phyloP scores from a whole-genome alignment of 2,888 invertebrate species.

The Ptychoptera contaminata region DNA sequence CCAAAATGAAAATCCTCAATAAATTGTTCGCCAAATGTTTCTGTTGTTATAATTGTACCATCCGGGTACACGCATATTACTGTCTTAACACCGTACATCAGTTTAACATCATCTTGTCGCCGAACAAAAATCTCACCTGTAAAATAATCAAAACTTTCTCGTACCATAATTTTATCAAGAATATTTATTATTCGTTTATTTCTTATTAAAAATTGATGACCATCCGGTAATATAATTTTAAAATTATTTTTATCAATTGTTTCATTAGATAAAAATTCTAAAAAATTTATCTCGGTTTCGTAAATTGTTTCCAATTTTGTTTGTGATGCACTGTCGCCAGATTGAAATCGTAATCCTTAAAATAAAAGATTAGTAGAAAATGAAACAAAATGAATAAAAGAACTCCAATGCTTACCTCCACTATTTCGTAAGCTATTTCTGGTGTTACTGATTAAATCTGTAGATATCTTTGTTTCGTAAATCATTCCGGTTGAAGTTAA shows the following conservation, averaged over 20 bases:
- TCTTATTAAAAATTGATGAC: constrained; percentile 2
- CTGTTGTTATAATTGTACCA: constrained; percentile 8
- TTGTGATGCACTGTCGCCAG: no score
- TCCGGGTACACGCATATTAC: constrained; percentile 7
- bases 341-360: no score
- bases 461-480: neutral
- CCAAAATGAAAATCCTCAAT: no score
- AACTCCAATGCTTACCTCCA: no score
- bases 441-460: no score
- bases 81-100: neutral
- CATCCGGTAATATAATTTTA: constrained; percentile 2
- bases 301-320: no score
- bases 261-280: no score
- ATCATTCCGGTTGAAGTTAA: constrained; percentile 4
- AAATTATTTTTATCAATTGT: neutral
- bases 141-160: neutral
- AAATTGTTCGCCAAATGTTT: neutral
- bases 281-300: no score
- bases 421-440: no score
- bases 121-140: neutral
- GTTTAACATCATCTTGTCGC: constrained; percentile 8
- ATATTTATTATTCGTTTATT: constrained; percentile 4
- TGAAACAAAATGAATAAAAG: no score
- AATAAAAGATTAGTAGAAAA: no score
- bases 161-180: no score